Conservation (phyloP, 1,140 invertebrate species). For the Drosophila sp. region DNA sequence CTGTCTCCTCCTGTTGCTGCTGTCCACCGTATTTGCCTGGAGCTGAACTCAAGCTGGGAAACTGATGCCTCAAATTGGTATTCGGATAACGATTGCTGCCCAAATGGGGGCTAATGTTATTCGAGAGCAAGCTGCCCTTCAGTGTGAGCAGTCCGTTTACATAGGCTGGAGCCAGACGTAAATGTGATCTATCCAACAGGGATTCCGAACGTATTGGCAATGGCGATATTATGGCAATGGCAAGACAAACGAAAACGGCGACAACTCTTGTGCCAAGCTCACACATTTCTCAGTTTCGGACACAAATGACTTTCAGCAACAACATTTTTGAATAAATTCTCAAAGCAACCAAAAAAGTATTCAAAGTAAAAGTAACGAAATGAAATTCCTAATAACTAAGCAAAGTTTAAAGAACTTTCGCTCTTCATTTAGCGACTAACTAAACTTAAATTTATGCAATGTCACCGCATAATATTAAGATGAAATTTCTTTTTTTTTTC, state of each 20-base stretch:
- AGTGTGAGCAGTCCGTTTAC: constrained; percentile 62
- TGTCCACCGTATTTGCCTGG: neutral
- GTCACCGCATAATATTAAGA: neutral
- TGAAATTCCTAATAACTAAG: too few species aligned
- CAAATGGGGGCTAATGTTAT: constrained; percentile 3
- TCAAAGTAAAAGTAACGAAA: neutral
- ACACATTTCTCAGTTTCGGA: constrained; percentile 58
- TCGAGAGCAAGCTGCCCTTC: constrained; percentile 51
- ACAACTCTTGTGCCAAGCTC: constrained; percentile 25
- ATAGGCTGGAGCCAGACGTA: constrained; percentile 32
- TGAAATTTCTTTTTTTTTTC: neutral
- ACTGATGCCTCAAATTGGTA: neutral
- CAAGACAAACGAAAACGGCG: constrained; percentile 14
- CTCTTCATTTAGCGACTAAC: neutral
- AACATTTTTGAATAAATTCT: constrained; percentile 40
- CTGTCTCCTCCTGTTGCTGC: neutral
- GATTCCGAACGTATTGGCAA: neutral
- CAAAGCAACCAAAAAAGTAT: neutral
- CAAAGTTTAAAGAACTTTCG: too few species aligned
- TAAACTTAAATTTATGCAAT: neutral
- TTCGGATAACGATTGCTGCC: neutral
- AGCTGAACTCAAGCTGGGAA: neutral
- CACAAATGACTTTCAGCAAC: constrained; percentile 7
- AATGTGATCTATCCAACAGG: neutral
- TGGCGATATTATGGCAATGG: neutral